Base-by-base conservation (phyloP, 2,797 vertebrate species). In the Lutjanus campechanus region DNA sequence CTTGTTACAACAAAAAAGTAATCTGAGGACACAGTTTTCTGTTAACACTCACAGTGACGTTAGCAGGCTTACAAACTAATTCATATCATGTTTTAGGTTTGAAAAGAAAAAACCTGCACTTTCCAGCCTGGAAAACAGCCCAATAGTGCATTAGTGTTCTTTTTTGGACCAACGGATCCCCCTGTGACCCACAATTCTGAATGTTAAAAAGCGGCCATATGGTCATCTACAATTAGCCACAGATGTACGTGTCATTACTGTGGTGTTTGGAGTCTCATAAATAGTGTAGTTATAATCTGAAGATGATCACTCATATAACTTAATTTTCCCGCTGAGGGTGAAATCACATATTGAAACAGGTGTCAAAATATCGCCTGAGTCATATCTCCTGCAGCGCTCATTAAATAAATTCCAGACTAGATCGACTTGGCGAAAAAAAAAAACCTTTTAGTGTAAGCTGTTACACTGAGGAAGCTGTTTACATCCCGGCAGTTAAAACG, bases 321-420 rank as follows among this genome's bases (percentile, higher is more conserved):
- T 80, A 1, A 85, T 79, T 82, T 81, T 77, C 68, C 80, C 78
- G 11, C 70, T 64, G 70, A 19, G 76, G 50, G 63, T 90, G 77
- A 89, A 89, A 82, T 91, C 81, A 85, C 79, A 83, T 87, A 86
- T 81, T 84, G 69, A 87, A 89, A 81, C 90, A 91, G 87, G 82
- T 91, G 86, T 89, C 55, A 80, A 82, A 86, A 85, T 81, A 84
- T 70, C 66, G 61, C 60, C 68, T 62, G 58, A 71, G 51, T 62
- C 58, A 50, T 59, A 75, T 78, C 70, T 82, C 75, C 79, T 67
- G 62, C 44, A 60, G 69, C 29, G n/a, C 75, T 69, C 69, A 51
- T 83, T 81, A 76, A 87, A 84, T 82, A 43, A 69, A 76, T 73
- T 77, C 65, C 77, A 73, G 47, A 60, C 55, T 11, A 47, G 63